These are phyloP conservation scores for Microplitis manilae DNA, from an alignment of 2,888 invertebrate genomes.

Conservation along the genomic window DNA sequence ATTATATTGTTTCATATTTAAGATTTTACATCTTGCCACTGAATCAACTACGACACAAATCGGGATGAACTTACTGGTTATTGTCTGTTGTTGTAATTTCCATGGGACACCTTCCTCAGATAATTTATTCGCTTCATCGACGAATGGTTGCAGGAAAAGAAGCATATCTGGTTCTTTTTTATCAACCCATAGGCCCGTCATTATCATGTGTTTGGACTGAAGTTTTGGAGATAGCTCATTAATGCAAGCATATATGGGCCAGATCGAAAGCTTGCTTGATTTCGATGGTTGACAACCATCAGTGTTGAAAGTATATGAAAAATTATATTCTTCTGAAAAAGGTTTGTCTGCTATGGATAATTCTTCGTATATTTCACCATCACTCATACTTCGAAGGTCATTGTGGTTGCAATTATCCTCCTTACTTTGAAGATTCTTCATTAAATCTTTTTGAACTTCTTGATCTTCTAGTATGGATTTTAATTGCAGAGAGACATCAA, in stretches of 20 bases:
- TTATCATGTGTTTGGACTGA: conserved; percentile 31
- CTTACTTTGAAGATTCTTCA: conserved; percentile 11
- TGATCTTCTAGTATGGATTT: conserved; percentile 1
- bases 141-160: conserved; percentile 42
- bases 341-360: background rate
- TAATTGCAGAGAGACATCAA: background rate
- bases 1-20: conserved; percentile 43
- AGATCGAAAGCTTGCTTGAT: conserved; percentile 43
- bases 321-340: conserved; percentile 25
- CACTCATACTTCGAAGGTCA: conserved; percentile 19
- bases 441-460: conserved; percentile 9
- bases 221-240: conserved; percentile 45
- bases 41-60: conserved; percentile 42
- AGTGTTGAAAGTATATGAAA: conserved; percentile 45
- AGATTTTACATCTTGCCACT: background rate
- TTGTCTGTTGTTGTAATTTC: conserved; percentile 15
- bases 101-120: conserved; percentile 34
- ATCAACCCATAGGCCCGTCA: conserved; percentile 41
- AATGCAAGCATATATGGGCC: conserved; percentile 45
- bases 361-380: conserved; percentile 11
- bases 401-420: background rate
- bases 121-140: conserved; percentile 33
- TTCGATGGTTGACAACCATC: conserved; percentile 45
- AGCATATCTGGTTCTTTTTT: conserved; percentile 45
- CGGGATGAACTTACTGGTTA: conserved; percentile 34